Evolutionary conservation across 2,797 vertebrate genomes (phyloP).

Genomic region (Lepidocolaptes lacrymiger): DNA sequence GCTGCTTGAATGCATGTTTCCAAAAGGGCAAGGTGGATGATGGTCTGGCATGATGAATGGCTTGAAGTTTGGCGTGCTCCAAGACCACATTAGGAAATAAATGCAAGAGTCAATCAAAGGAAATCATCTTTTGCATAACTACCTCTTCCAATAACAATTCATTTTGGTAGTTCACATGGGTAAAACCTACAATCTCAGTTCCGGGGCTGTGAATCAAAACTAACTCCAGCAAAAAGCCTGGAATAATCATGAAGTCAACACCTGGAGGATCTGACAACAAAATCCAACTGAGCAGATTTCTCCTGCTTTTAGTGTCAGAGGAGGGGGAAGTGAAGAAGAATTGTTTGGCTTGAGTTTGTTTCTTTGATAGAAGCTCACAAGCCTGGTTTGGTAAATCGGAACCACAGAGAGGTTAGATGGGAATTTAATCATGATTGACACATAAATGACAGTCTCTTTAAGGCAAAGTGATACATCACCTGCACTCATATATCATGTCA

Average conservation of each 20-base stretch:
- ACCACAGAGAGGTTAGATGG: not conserved
- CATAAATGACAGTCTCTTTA: constrained; percentile 16
- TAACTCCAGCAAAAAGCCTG: not conserved
- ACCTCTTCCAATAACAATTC: not conserved
- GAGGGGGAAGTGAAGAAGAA: not conserved
- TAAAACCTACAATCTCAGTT: not conserved
- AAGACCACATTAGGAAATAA: not conserved
- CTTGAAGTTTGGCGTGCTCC: not conserved
- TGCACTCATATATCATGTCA: not conserved
- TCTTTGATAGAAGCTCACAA: not conserved
- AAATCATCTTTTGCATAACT: not conserved
- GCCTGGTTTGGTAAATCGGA: constrained; percentile 10
- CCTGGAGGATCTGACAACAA: not conserved
- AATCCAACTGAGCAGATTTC: not conserved
- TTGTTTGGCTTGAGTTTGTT: not conserved
- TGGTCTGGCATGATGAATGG: not conserved
- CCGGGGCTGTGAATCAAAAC: not conserved
- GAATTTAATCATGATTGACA: constrained; percentile 36
- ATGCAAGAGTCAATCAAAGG: not conserved
- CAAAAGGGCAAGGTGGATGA: not conserved
- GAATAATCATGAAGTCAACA: not conserved
- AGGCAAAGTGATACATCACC: constrained; percentile 24
- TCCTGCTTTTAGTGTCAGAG: not conserved
- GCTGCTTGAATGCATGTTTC: not conserved
- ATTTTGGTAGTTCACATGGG: not conserved